Evolutionary conservation across 2,888 invertebrate genomes (phyloP), one percentile per base, ranked within the genome.

Genomic region (Himalopsyche tibetana): DNA sequence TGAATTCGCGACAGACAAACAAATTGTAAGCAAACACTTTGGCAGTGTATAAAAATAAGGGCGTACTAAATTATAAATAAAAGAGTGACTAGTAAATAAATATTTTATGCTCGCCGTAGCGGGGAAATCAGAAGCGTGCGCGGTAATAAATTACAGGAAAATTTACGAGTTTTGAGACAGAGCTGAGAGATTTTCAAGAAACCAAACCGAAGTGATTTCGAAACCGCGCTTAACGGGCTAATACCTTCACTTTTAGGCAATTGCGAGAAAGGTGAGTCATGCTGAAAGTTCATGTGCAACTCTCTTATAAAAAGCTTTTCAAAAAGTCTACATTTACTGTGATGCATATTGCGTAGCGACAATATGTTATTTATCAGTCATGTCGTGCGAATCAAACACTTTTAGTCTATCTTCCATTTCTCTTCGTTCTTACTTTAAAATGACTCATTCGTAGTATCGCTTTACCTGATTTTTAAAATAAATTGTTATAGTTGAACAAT

Each of bases 121-220:
- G 80, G 55, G 82, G 88, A 86, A 88, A 88, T 88, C 87, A 87
- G 85, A 86, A 86, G 87, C 85, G 86, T 85, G 87, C 87, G 88
- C 81, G 55, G 92, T 92, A 91, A 93, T 93, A 93, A 93, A 93
- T 93, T 93, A 93, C 92, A 92, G 91, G 91, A 91, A 91, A 92
- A 93, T 93, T 92, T 93, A 93, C 92, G 91, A 88, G 91, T 91
- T 83, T 85, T 85, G 80, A 79, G 82, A 82, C 84, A 82, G 81
- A 51, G 45, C 28, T 36, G 82, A 85, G 85, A 83, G 87, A 86
- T 87, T 84, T 80, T 88, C 84, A 55, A 85, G 83, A 87, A 83
- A 86, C 86, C 83, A 42, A 51, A 55, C 63, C 69, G 82, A 87
- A 86, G 86, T 87, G 86, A 87, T 88, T 88, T 85, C 87, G 83